Base-by-base conservation (phyloP, 2,113 vertebrate species). In the Acinonyx jubatus region DNA sequence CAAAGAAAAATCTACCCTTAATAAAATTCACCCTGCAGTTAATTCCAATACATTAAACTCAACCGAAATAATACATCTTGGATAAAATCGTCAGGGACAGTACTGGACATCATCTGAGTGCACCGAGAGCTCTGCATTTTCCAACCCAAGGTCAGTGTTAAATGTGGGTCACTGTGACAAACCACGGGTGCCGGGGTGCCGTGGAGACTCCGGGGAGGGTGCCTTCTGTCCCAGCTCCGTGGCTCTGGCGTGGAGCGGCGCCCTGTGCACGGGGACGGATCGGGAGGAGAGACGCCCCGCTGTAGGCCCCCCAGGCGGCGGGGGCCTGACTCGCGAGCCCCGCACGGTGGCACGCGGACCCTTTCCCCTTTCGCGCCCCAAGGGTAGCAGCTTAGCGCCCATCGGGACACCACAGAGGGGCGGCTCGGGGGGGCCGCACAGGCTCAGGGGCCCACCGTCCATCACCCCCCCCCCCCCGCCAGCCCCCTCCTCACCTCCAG, bases 401-500 rank as follows among this genome's bases (percentile, higher is more conserved):
- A 2, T 4, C 2, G 5, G 23, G 21, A 2, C 12, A 1, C 5
- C 89, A 45, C 73, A 0, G 9, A 66, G 88, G 89, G 91, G 78
- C 76, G 31, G 81, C 86, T 78, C n/a, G 50, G 94, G 85, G 79
- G 63, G 74, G 89, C 1, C 0, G 0, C 27, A 50, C 80, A 91
- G 89, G 38, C 89, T 89, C 94, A 21, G 11, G 65, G n/a, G 23
- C 94, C 94, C 15, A 11, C 89, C 96, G 6, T 1, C 9, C 63
- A 21, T 73, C 36, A 36, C 3, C 7, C 3, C 3, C 7, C 3
- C 23, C 82, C 97, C 96, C 96, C 5, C 4, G 1, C 7, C 3
- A 0, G 5, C 23, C 84, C 97, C 96, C 96, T 97, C 96, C 31
- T 97, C 98, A 88, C 89, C 98, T 98, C 95, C 94, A 80, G 97